Base-by-base conservation (phyloP, 1,140 invertebrate genomes). In the Eubasilissa regina region DNA sequence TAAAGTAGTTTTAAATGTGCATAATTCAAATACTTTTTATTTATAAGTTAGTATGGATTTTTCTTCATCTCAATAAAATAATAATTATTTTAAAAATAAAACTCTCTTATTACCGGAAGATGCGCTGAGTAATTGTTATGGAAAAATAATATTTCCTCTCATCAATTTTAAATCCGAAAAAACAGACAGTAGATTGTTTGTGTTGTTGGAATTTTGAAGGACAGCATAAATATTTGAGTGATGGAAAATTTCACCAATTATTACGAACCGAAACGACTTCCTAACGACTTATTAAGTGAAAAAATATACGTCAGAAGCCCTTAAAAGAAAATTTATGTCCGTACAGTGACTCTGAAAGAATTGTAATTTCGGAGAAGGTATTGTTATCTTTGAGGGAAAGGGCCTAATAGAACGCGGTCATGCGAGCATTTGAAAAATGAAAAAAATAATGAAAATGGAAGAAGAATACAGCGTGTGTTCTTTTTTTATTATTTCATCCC, bases 401-500 rank as follows among this genome's bases (percentile, higher is more conserved):
- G 48, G 4, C 51, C 68, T 73, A 73, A 73, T 55, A 53, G 68
- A 55, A 35, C 15, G 19, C 48, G 68, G 68, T 73, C 68, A 73
- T 73, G 68, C 68, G 68, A 73, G 25, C 68, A 43, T 73, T 55
- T 73, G 47, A 55, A 73, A 70, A 73, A 73, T 48, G 64, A 68
- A 68, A 68, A 68, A 68, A 47, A 68, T 68, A 68, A 68, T 68
- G 64, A 48, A 68, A 68, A 44, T 25, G 25, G 25, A 35, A 35
- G 25, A 35, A 35, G 10, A 64, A 12, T n/a, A 64, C 19, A 25
- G 25, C 60, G 60, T 64, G 60, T 58, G 55, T 35, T 35, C 6
- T 35, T n/a, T n/a, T n/a, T n/a, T n/a, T n/a, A n/a, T 35, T 1
- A 35, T 35, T 35, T 35, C 25, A 35, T 35, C 25, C 25, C 25